These are phyloP conservation scores for Rhopalosiphum padi DNA, from an alignment of 1,140 invertebrate genomes.

Conservation along the genomic window DNA sequence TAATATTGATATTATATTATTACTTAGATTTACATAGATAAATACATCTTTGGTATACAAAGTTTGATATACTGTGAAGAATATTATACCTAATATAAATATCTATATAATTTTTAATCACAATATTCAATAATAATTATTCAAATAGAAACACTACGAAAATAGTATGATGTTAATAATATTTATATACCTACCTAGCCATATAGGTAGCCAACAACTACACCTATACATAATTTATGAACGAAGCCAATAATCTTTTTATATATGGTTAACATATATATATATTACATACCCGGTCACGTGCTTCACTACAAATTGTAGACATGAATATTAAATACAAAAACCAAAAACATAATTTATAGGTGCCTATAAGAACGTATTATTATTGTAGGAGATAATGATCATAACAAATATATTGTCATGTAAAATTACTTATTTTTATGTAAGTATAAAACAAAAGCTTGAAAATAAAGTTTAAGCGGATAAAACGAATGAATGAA, in stretches of 20 bases:
- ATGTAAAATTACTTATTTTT: not conserved
- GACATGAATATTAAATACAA: slow-evolving; percentile 4
- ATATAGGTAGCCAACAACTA: not conserved
- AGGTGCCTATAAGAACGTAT: not conserved
- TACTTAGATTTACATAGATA: not conserved
- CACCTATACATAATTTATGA: slow-evolving; percentile 14
- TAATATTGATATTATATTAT: not conserved
- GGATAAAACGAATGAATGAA: not conserved
- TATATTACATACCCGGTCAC: slow-evolving; percentile 25
- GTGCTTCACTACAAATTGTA: not conserved
- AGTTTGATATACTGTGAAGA: not conserved
- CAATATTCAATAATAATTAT: not conserved
- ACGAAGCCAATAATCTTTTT: not conserved
- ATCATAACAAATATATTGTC: not conserved
- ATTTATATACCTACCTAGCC: not conserved
- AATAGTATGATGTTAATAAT: not conserved
- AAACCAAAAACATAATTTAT: slow-evolving; percentile 3
- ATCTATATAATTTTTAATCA: not conserved
- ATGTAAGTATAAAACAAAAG: not conserved
- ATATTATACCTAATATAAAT: not conserved
- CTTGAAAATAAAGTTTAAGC: not conserved
- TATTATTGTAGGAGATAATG: not conserved
- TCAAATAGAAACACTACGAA: not conserved
- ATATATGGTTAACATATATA: not conserved
- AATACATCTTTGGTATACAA: not conserved